Base-by-base conservation (phyloP, 2,113 vertebrate species). In the Oncorhynchus nerka region DNA sequence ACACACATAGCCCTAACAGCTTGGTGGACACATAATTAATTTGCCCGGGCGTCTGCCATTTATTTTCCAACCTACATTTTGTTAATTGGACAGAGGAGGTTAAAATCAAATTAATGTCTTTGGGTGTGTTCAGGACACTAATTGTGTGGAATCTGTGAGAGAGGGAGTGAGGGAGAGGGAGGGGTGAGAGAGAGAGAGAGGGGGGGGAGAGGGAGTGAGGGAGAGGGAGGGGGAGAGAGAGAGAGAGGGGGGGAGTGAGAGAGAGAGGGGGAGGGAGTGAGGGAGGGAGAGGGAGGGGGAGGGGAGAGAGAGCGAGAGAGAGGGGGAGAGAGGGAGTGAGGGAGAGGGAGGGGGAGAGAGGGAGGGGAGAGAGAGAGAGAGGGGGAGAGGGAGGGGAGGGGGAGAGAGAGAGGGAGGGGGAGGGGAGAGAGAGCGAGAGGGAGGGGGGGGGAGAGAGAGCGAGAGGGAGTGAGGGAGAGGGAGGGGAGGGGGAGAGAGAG, bases 11-110 rank as follows among this genome's bases (percentile, higher is more conserved):
- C 75, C 84, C 84, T 85, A 91, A 93, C 92, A 94, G 93, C 93
- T 93, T 93, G 92, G 88, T 87, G 89, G 90, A 93, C 92, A 92
- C 90, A 91, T 93, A 93, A 93, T 94, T 93, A 92, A 94, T 94
- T 93, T 92, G 88, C 89, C 81, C 70, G 77, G 87, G 90, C 91
- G 90, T 93, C 91, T 94, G 92, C 92, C 91, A 91, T 93, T 94
- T 93, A 92, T 92, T 93, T 91, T 85, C 91, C 92, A 92, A 91
- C 92, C 90, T 92, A 93, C 91, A 91, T 94, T 93, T 91, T 89
- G 87, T 91, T 93, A 93, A 94, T 93, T 93, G 91, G 89, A 88
- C 87, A 81, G 91, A 88, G 84, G 90, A 92, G 90, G 90, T 91
- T 93, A 88, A 89, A 91, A 89, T 90, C 89, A 84, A 89, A 89